Percentiles rank a stretch among this genome's conserved stretches.
phyloP scores from a whole-genome alignment of 2,888 invertebrate genomes.

The Gryllus longicercus region DNA sequence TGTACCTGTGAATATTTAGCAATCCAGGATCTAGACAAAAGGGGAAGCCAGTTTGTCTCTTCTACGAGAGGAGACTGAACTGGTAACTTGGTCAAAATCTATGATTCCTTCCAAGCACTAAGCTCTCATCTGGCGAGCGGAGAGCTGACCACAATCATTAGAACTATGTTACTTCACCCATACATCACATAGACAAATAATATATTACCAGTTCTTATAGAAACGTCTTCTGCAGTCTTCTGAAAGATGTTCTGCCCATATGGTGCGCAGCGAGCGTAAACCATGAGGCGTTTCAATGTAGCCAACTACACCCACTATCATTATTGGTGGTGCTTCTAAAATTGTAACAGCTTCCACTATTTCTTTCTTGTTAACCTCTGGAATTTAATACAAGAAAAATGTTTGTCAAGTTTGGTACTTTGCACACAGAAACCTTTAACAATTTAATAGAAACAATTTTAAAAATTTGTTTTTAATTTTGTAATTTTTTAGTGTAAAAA shows the following conservation, averaged over 20 bases:
- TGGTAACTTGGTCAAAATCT: neutral
- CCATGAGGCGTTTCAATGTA: conserved; percentile 99
- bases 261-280: conserved; percentile 87
- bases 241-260: conserved; percentile 98
- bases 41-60: conserved; percentile 27
- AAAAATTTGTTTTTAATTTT: neutral
- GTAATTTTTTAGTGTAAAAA: too few relatives aligned
- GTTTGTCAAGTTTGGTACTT: neutral
- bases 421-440: neutral
- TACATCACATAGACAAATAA: too few relatives aligned
- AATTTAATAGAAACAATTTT: neutral
- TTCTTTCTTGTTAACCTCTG: conserved; percentile 99
- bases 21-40: neutral
- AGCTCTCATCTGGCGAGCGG: conserved; percentile 70
- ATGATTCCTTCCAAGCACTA: conserved; percentile 30
- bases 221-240: conserved; percentile 98
- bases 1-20: conserved; percentile 72
- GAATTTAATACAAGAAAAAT: conserved; percentile 40
- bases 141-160: conserved; percentile 52
- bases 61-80: conserved; percentile 35
- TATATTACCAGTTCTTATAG: conserved; percentile 97
- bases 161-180: neutral
- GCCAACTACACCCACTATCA: conserved; percentile 94
- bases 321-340: conserved; percentile 97
- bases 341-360: conserved; percentile 98